These are phyloP conservation scores for Trichoplusia ni DNA, from an alignment of 1,140 invertebrate genomes.

Conservation along the genomic window DNA sequence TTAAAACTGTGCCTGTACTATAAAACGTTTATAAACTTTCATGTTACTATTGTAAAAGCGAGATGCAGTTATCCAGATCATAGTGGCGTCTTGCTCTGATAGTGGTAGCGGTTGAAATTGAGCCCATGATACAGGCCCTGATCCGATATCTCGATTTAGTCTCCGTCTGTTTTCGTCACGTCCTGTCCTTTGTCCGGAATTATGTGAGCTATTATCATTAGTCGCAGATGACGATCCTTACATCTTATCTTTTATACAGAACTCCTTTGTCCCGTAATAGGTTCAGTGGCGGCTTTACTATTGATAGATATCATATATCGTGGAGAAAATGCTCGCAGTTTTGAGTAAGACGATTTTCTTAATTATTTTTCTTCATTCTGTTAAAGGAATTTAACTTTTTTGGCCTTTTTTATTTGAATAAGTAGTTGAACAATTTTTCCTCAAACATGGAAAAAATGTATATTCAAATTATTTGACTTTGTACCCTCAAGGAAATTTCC, in stretches of 20 bases:
- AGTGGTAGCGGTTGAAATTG: no score
- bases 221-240: slow-evolving; percentile 46
- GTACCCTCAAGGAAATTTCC: no score
- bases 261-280: slow-evolving; percentile 46
- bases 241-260: slow-evolving; percentile 53
- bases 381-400: neutral
- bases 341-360: neutral
- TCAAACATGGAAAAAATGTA: no score
- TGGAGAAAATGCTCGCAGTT: neutral
- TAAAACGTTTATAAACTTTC: no score
- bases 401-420: no score
- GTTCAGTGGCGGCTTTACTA: slow-evolving; percentile 35
- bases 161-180: slow-evolving; percentile 35
- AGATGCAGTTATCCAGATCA: no score
- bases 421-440: no score
- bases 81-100: no score
- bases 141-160: slow-evolving; percentile 1
- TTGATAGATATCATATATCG: slow-evolving; percentile 33
- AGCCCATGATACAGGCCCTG: no score
- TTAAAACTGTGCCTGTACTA: no score
- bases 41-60: no score
- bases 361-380: slow-evolving; percentile 2
- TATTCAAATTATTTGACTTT: no score
- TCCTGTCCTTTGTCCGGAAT: slow-evolving; percentile 40
- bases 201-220: slow-evolving; percentile 52